These are phyloP conservation scores for Ceratothoa steindachneri DNA, from an alignment of 2,888 invertebrate genomes.

Conservation along the genomic window DNA sequence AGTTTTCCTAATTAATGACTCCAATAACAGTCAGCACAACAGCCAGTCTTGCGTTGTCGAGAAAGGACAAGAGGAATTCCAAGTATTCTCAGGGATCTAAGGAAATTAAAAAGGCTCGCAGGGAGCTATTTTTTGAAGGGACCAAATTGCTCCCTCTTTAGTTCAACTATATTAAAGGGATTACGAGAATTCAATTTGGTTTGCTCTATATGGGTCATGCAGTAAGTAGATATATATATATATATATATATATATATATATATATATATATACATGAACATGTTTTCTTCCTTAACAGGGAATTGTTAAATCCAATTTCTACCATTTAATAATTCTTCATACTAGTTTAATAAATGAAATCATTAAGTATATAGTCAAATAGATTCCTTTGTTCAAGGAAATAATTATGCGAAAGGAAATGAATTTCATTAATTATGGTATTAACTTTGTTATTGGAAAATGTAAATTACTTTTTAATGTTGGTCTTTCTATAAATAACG, in stretches of 20 bases:
- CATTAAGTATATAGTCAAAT: too few species aligned
- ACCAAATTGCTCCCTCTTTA: too few species aligned
- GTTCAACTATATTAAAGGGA: not conserved
- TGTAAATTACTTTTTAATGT: too few species aligned
- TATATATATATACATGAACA: not conserved
- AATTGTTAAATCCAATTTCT: not conserved
- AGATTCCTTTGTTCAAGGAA: too few species aligned
- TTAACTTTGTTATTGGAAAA: too few species aligned
- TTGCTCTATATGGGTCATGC: not conserved
- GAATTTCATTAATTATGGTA: too few species aligned
- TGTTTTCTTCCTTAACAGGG: too few species aligned
- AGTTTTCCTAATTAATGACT: conserved; percentile 6
- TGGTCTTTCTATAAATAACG: too few species aligned
- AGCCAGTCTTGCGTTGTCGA: not conserved
- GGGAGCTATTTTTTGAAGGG: conserved; percentile 29
- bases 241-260: conserved; percentile 12
- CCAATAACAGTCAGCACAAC: conserved; percentile 9
- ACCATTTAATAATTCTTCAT: too few species aligned
- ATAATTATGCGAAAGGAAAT: too few species aligned
- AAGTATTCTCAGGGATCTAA: conserved; percentile 8
- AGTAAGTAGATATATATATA: not conserved
- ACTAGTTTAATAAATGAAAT: too few species aligned
- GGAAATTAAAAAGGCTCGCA: conserved; percentile 20
- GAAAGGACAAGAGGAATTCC: not conserved
- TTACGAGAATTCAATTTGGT: not conserved